Percentiles rank a stretch among this genome's conserved stretches.
Evolutionary conservation across 2,797 vertebrate species (phyloP).

Genomic region (Tokudaia muenninki): DNA sequence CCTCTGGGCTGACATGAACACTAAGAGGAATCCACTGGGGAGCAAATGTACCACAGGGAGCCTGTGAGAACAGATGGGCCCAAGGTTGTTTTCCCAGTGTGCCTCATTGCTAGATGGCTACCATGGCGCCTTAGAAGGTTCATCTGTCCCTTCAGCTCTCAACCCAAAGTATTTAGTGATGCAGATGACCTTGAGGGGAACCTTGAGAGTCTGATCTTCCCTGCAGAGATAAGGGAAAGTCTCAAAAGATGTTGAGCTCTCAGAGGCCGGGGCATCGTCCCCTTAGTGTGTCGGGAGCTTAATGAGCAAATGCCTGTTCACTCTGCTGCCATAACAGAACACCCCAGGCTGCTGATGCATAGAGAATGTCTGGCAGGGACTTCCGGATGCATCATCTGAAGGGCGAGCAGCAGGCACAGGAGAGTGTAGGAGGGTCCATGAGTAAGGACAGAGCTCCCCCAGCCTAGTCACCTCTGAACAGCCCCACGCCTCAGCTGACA

Average conservation of each 20-base stretch:
- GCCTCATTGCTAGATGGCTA: background rate
- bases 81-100: background rate
- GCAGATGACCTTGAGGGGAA: background rate
- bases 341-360: background rate
- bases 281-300: background rate
- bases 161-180: constrained; percentile 9
- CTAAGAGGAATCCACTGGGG: constrained; percentile 7
- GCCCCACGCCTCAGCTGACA: background rate
- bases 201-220: background rate
- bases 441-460: background rate
- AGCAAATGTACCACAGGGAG: background rate
- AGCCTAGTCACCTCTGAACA: background rate
- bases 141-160: background rate
- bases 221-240: background rate
- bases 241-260: background rate
- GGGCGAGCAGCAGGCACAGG: background rate
- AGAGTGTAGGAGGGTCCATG: background rate
- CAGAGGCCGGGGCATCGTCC: background rate
- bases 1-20: background rate
- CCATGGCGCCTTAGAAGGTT: background rate
- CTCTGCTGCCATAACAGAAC: background rate
- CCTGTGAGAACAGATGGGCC: background rate
- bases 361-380: background rate
- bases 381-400: background rate
- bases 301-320: background rate